Evolutionary conservation across 2,113 vertebrate genomes (phyloP).

Genomic region (Origma solitaria): DNA sequence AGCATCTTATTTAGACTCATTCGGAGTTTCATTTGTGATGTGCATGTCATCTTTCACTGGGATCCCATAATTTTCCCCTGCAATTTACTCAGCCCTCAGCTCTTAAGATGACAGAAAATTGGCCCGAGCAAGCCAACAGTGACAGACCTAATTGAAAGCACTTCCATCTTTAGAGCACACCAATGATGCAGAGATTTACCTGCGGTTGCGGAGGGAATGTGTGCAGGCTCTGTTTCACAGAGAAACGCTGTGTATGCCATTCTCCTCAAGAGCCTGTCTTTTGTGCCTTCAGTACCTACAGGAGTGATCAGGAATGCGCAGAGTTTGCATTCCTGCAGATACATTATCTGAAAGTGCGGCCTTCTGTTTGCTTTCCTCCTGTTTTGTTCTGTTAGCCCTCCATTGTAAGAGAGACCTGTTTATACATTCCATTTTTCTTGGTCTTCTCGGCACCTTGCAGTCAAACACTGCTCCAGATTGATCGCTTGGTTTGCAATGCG

Average conservation of each 20-base stretch:
- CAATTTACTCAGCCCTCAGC: background rate
- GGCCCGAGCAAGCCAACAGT: background rate
- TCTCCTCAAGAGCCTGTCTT: slow-evolving; percentile 19
- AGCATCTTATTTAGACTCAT: background rate
- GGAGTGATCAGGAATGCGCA: slow-evolving; percentile 43
- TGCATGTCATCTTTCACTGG: background rate
- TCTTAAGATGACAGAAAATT: slow-evolving; percentile 9
- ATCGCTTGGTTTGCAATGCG: slow-evolving; percentile 16
- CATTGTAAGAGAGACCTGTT: slow-evolving; percentile 45
- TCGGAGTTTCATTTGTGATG: background rate
- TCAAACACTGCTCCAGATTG: slow-evolving; percentile 14
- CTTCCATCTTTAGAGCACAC: background rate
- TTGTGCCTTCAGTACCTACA: slow-evolving; percentile 31
- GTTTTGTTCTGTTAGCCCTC: slow-evolving; percentile 11
- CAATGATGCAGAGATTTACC: background rate
- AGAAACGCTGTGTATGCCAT: background rate
- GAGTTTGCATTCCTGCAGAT: slow-evolving; percentile 29
- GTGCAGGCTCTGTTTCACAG: background rate
- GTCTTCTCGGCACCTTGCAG: slow-evolving; percentile 39
- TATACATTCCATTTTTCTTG: slow-evolving; percentile 48
- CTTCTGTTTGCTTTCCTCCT: slow-evolving; percentile 31
- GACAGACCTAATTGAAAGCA: slow-evolving; percentile 5
- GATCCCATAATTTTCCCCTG: background rate
- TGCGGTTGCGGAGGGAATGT: slow-evolving; percentile 12
- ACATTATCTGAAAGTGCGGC: slow-evolving; percentile 25